phyloP scores from a whole-genome alignment of 2,113 vertebrate genomes.

The Rallus limicola region DNA sequence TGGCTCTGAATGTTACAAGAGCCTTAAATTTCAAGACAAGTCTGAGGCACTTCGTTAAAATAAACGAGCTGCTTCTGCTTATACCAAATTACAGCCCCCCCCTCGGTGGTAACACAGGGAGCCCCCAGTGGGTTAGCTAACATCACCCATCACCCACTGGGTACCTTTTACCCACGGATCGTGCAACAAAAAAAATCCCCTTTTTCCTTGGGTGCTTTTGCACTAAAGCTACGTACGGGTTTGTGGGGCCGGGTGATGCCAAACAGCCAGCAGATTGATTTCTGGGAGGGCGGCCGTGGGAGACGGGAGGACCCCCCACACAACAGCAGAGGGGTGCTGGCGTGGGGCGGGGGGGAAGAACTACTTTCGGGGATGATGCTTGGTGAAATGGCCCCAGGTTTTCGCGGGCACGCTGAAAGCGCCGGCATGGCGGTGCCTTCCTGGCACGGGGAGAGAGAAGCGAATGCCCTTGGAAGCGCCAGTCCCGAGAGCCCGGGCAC shows the following conservation, averaged over 20 bases:
- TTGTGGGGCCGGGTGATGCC: neutral
- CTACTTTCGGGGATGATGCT: neutral
- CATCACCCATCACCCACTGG: too few relatives aligned
- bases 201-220: neutral
- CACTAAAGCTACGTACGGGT: accelerated
- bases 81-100: neutral
- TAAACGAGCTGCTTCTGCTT: accelerated
- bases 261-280: neutral
- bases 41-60: neutral
- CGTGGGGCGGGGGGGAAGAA: neutral
- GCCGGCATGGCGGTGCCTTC: neutral
- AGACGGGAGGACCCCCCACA: neutral
- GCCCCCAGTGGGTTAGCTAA: too few relatives aligned
- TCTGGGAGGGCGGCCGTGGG: neutral
- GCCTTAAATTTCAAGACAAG: neutral
- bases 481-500: accelerated
- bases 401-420: neutral
- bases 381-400: neutral
- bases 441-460: neutral
- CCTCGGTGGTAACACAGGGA: neutral
- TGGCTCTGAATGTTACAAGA: neutral
- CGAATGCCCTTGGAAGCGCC: neutral
- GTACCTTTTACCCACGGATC: neutral
- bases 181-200: neutral
- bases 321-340: neutral